Conservation (phyloP, 2,797 vertebrate species). For the Zalophus californianus region DNA sequence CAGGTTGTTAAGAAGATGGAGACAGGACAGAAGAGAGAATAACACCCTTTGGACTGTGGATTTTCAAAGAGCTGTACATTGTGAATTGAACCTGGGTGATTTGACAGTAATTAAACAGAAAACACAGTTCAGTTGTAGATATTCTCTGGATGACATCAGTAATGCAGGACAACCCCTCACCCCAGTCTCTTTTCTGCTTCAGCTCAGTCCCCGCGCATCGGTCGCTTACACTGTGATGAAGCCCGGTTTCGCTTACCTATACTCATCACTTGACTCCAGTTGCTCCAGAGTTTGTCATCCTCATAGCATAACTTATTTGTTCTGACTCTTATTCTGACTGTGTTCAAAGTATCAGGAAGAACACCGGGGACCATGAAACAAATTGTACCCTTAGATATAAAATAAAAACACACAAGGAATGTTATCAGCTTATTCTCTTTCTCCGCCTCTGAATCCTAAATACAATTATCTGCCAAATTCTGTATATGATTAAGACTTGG, state of each 20-base stretch:
- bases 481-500: slow-evolving; percentile 46
- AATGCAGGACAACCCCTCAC: neutral
- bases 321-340: slow-evolving; percentile 80
- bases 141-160: slow-evolving; percentile 17
- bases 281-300: slow-evolving; percentile 78
- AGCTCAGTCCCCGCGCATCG: neutral
- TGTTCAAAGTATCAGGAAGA: slow-evolving; percentile 62
- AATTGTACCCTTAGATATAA: slow-evolving; percentile 70
- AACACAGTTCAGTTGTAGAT: slow-evolving; percentile 29
- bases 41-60: neutral
- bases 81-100: slow-evolving; percentile 20
- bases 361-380: slow-evolving; percentile 64
- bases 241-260: slow-evolving; percentile 84
- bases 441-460: slow-evolving; percentile 49
- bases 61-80: slow-evolving; percentile 39
- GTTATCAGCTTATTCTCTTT: slow-evolving; percentile 37
- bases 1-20: slow-evolving; percentile 49
- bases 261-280: slow-evolving; percentile 84
- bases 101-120: slow-evolving; percentile 52
- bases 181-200: slow-evolving; percentile 32
- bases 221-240: slow-evolving; percentile 41
- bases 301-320: slow-evolving; percentile 78
- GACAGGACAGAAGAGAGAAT: neutral
- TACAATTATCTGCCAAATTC: slow-evolving; percentile 51
- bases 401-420: slow-evolving; percentile 62